phyloP scores from a whole-genome alignment of 2,888 invertebrate species.

The Heliconius ethilla region DNA sequence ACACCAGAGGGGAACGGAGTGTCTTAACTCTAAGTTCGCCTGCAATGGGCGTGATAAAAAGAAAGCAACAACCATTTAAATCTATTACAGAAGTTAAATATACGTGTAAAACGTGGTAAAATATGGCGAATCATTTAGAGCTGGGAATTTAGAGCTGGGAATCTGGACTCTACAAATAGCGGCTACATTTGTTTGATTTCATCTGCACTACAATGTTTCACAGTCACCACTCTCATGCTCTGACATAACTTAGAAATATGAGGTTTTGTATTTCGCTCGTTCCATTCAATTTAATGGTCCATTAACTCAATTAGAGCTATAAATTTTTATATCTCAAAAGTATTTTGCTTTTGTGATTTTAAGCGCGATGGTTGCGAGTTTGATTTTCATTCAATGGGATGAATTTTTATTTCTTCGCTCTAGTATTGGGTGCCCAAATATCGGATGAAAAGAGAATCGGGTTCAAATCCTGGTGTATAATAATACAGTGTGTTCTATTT shows the following conservation, averaged over 20 bases:
- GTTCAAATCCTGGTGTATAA: too few species aligned
- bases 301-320: conserved; percentile 3
- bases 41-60: not conserved
- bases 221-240: conserved; percentile 43
- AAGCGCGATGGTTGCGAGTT: not conserved
- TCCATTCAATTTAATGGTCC: conserved; percentile 24
- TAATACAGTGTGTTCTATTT: too few species aligned
- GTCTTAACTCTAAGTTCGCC: too few species aligned
- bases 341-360: not conserved
- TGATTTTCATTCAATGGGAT: too few species aligned
- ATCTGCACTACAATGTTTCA: conserved; percentile 43
- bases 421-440: too few species aligned
- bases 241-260: conserved; percentile 40
- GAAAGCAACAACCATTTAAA: not conserved
- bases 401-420: too few species aligned
- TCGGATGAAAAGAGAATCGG: too few species aligned
- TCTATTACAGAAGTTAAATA: not conserved
- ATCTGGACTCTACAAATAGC: conserved; percentile 36
- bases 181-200: conserved; percentile 43
- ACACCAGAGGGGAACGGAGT: too few species aligned
- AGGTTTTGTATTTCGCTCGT: conserved; percentile 22
- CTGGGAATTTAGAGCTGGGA: conserved; percentile 16
- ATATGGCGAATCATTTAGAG: conserved; percentile 29
- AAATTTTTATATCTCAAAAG: not conserved
- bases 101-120: conserved; percentile 24